A percentile compares a stretch with the other conserved stretches of the same genome.
Evolutionary conservation across 2,113 vertebrate species (phyloP).

Genomic region (Parus major): DNA sequence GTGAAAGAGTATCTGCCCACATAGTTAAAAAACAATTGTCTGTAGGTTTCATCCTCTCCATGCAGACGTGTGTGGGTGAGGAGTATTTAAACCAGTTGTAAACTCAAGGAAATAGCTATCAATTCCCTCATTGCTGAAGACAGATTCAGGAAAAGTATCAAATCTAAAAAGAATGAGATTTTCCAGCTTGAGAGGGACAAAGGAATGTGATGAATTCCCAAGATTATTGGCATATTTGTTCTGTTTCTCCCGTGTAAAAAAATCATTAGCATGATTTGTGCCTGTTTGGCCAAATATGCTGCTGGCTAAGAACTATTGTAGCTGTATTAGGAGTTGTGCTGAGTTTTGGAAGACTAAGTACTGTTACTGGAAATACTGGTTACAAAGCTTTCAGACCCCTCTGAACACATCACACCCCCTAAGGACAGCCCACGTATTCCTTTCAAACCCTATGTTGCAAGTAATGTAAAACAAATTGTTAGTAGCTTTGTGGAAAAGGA

Average conservation of each 20-base stretch:
- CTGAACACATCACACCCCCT: not conserved
- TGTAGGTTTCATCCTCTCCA: not conserved
- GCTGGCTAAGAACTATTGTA: not conserved
- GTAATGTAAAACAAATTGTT: conserved; percentile 16
- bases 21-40: not conserved
- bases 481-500: not conserved
- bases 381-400: not conserved
- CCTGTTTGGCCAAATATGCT: not conserved
- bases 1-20: not conserved
- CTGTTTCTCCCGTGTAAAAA: not conserved
- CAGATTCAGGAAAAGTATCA: not conserved
- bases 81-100: not conserved
- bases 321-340: not conserved
- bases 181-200: not conserved
- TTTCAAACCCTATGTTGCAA: not conserved
- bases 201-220: not conserved
- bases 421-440: not conserved
- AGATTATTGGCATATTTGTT: not conserved
- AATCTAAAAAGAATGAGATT: not conserved
- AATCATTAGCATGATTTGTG: not conserved
- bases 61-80: not conserved
- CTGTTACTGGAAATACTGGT: not conserved
- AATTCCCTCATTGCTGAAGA: not conserved
- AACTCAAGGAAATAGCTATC: not conserved
- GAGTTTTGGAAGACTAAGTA: not conserved